These are phyloP conservation scores for Pristionchus arcanus DNA, from an alignment of 2,888 invertebrate genomes.

Conservation along the genomic window DNA sequence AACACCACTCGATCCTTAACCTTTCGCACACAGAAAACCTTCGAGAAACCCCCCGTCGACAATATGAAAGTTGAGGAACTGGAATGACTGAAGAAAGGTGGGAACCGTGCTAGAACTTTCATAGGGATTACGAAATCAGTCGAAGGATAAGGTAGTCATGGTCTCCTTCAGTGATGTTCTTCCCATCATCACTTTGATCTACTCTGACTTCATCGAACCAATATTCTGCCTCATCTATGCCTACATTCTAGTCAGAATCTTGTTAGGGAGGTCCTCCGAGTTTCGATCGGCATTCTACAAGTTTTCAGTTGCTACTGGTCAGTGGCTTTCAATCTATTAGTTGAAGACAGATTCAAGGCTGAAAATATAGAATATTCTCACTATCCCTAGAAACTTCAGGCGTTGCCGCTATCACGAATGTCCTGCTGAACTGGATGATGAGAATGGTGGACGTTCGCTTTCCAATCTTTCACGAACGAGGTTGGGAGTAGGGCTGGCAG, in stretches of 20 bases:
- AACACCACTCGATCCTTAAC: neutral
- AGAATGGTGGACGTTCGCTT: slow-evolving; percentile 8
- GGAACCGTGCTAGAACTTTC: neutral
- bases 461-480: neutral
- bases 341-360: too few relatives aligned
- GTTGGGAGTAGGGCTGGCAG: neutral
- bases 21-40: neutral
- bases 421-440: neutral
- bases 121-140: neutral
- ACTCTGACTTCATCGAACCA: neutral
- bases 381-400: neutral
- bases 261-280: neutral
- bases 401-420: neutral
- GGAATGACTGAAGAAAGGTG: neutral
- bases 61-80: neutral
- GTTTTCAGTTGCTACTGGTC: slow-evolving; percentile 8
- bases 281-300: slow-evolving; percentile 3
- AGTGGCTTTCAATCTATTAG: neutral
- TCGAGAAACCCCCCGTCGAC: neutral
- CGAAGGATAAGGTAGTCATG: neutral
- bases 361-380: too few relatives aligned
- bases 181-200: neutral
- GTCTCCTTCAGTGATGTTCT: neutral
- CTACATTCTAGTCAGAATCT: neutral
- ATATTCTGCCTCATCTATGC: slow-evolving; percentile 5